Percentiles rank a stretch among this genome's conserved stretches.
phyloP scores from a whole-genome alignment of 2,888 invertebrate genomes.

The Cotesia congregata region DNA sequence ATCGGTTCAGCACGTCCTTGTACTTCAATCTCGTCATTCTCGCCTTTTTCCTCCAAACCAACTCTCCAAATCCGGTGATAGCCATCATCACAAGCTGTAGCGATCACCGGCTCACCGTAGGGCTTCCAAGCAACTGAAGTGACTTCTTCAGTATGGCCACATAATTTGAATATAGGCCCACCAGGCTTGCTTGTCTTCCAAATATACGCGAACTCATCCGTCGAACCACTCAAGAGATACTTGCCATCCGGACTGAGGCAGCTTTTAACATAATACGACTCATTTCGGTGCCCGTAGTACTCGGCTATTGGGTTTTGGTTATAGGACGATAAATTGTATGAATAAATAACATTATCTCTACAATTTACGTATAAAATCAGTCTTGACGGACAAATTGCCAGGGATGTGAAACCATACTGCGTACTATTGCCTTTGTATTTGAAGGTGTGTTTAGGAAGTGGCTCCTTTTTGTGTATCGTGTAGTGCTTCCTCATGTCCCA shows the following conservation, averaged over 20 bases:
- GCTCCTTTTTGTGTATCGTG: constrained; percentile 77
- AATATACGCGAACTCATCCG: constrained; percentile 87
- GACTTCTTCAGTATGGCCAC: constrained; percentile 88
- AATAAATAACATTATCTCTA: constrained; percentile 88
- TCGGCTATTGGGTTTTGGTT: constrained; percentile 74
- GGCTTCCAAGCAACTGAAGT: constrained; percentile 87
- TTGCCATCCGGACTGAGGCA: constrained; percentile 84
- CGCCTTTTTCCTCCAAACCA: constrained; percentile 71
- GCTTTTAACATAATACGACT: constrained; percentile 88
- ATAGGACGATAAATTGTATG: constrained; percentile 84
- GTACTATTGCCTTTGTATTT: constrained; percentile 82
- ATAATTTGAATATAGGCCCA: constrained; percentile 78
- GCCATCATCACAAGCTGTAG: constrained; percentile 89
- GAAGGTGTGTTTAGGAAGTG: constrained; percentile 80
- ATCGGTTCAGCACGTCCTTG: constrained; percentile 72
- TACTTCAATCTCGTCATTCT: constrained; percentile 66
- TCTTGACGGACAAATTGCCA: constrained; percentile 80
- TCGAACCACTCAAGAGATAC: constrained; percentile 90
- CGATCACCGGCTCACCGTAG: constrained; percentile 75
- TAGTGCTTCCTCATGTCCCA: constrained; percentile 92
- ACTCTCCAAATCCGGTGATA: constrained; percentile 83
- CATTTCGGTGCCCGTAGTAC: constrained; percentile 80
- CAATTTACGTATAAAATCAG: constrained; percentile 86
- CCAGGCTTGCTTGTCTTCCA: constrained; percentile 80
- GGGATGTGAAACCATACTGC: constrained; percentile 82